Evolutionary conservation across 2,888 invertebrate genomes (phyloP).

Genomic region (Melolontha melolontha): DNA sequence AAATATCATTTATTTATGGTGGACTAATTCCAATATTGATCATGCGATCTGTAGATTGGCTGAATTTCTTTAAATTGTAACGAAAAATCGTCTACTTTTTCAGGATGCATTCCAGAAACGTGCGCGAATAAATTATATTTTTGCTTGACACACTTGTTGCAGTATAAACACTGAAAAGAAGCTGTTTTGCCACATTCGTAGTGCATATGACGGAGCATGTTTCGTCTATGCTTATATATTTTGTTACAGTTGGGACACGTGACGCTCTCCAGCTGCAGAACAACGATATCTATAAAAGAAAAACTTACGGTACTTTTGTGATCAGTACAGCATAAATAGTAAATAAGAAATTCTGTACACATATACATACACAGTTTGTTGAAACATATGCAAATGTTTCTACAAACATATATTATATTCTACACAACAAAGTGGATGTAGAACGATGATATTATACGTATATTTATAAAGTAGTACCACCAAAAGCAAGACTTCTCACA

Average conservation of each 20-base stretch:
- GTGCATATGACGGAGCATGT: conserved; percentile 24
- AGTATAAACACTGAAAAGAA: conserved; percentile 32
- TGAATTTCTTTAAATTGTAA: conserved; percentile 9
- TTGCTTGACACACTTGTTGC: conserved; percentile 20
- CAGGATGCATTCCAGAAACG: conserved; percentile 20
- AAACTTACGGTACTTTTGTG: background rate
- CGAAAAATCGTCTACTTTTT: conserved; percentile 7
- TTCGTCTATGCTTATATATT: conserved; percentile 25
- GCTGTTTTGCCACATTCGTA: conserved; percentile 33
- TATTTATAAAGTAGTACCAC: too few species aligned
- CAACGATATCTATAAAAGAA: conserved; percentile 11
- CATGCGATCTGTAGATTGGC: background rate
- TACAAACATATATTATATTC: too few species aligned
- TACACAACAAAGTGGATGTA: too few species aligned
- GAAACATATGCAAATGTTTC: too few species aligned
- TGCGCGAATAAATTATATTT: conserved; percentile 28
- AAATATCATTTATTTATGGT: too few species aligned
- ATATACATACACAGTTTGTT: too few species aligned
- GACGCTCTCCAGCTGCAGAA: background rate
- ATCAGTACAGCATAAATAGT: too few species aligned
- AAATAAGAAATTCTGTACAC: too few species aligned
- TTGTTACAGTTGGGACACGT: conserved; percentile 30
- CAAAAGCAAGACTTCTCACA: too few species aligned
- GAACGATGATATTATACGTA: too few species aligned
- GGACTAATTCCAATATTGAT: too few species aligned